Conservation (phyloP, 23 tunicate species). For the Ascidia mentula region DNA sequence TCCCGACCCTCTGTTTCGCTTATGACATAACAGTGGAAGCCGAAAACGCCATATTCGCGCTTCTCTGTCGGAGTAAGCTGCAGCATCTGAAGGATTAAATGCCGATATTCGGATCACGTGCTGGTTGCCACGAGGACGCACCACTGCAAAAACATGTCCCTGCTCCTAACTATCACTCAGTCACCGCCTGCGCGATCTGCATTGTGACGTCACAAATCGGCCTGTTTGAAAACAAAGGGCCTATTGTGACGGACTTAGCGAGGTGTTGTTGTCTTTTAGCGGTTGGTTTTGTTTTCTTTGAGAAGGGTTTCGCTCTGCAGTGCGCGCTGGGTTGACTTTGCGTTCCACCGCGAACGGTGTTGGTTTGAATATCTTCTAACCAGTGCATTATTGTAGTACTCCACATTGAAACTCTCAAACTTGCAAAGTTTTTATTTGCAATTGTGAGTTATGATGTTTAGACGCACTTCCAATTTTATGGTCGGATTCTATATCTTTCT, state of each 20-base stretch:
- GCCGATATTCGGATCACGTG: not conserved
- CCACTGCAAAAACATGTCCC: not conserved
- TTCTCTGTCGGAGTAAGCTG: not conserved
- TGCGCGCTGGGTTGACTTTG: too few species aligned
- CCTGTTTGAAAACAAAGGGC: not conserved
- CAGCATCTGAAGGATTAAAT: not conserved
- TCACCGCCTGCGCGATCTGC: not conserved
- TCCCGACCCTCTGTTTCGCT: constrained; percentile 8
- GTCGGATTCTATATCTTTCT: too few species aligned
- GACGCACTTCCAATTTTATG: too few species aligned
- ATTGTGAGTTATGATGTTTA: too few species aligned
- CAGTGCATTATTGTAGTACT: too few species aligned
- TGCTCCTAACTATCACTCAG: not conserved
- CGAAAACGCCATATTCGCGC: not conserved
- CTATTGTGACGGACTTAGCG: not conserved
- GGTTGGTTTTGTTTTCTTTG: too few species aligned
- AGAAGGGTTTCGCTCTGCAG: too few species aligned
- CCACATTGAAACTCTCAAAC: too few species aligned
- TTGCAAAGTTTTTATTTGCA: too few species aligned
- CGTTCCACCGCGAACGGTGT: too few species aligned
- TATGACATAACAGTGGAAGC: not conserved
- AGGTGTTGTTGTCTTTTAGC: constrained; percentile 6
- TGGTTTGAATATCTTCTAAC: too few species aligned
- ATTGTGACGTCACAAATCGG: constrained; percentile 7
- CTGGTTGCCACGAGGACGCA: not conserved